Evolutionary conservation across 2,888 invertebrate genomes (phyloP).

Genomic region (Microchrysa polita): DNA sequence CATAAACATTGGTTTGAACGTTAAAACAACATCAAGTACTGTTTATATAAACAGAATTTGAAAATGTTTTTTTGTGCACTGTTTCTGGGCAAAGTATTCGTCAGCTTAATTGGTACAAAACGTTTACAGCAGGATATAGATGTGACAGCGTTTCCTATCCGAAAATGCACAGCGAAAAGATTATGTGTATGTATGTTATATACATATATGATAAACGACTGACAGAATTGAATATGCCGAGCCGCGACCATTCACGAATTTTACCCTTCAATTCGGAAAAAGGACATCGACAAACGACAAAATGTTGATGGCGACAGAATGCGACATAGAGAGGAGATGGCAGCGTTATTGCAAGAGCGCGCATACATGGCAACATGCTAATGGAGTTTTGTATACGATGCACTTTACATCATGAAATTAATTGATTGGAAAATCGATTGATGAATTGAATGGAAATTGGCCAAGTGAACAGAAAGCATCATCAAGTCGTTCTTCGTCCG

Average conservation of each 20-base stretch:
- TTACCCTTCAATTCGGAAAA: too few species aligned
- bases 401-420: constrained; percentile 42
- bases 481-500: not conserved
- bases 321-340: not conserved
- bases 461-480: constrained; percentile 26
- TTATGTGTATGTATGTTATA: too few species aligned
- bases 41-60: constrained; percentile 31
- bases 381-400: constrained; percentile 41
- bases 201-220: constrained; percentile 15
- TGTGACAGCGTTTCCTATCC: not conserved
- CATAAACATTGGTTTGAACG: constrained; percentile 1
- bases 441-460: constrained; percentile 38
- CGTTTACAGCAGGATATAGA: constrained; percentile 13
- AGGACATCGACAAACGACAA: too few species aligned
- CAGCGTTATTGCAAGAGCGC: not conserved
- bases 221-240: not conserved
- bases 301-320: not conserved
- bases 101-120: constrained; percentile 37
- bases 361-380: constrained; percentile 34
- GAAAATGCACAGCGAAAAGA: too few species aligned
- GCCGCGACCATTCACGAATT: too few species aligned
- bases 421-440: constrained; percentile 43
- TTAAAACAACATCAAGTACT: constrained; percentile 13
- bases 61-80: constrained; percentile 23
- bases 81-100: not conserved